Base-by-base conservation (phyloP, 2,888 invertebrate genomes). In the Sarcophaga caerulescens region DNA sequence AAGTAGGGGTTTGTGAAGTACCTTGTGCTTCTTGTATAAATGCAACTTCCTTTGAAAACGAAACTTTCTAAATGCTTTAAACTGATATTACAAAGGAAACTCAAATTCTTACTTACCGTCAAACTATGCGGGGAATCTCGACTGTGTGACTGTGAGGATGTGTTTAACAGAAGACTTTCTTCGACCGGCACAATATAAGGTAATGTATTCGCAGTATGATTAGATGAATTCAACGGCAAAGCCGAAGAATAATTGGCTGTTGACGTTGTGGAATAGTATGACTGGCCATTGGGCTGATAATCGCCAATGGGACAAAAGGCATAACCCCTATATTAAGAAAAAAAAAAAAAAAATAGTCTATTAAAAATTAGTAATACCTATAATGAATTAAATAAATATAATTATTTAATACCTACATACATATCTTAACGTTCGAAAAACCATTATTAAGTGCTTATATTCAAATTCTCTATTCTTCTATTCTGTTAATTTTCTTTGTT, bases 251-350 rank as follows among this genome's bases (percentile, higher is more conserved):
- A 89, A 66, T 89, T 89, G 25, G 85, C 60, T 59, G 91, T 88
- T 62, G 91, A 88, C 73, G 93, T 89, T 92, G 94, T 95, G 91
- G 94, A 95, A 89, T 95, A 96, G 93, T 95, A 98, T 92, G 95
- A 97, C 92, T 93, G 93, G 57, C 91, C 92, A 87, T 90, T 92
- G 78, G 92, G 85, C 83, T 93, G 91, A 83, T 93, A 93, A 85
- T 96, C 96, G 17, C 95, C 96, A 87, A 96, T 96, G 69, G 96
- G 95, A 91, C 96, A 97, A 76, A 96, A 96, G 85, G 96, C 96
- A 94, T 96, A 96, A 90, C 95, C 95, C 95, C 96, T 96, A 87
- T n/a, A 69, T 52, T 52, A 52, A 17, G 5, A 52, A 52, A 12
- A 21, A 11, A 60, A 21, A 11, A 60, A 47, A 47, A 47, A 47